Evolutionary conservation across 2,797 vertebrate genomes (phyloP), one percentile per base, ranked within the genome.

Genomic region (Streptopelia turtur): DNA sequence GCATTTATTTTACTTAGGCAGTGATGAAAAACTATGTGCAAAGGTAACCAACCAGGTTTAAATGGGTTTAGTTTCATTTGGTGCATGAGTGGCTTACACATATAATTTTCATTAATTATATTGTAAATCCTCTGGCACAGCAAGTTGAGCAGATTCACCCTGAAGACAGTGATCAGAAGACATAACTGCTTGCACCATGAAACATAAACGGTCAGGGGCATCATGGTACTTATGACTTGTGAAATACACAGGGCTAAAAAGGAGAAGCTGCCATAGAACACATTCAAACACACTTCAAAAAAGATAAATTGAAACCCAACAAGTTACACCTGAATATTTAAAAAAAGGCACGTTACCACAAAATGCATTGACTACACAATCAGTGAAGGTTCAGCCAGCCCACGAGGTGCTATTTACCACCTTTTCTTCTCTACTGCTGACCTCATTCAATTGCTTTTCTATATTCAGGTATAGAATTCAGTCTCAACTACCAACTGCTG

Each of bases 151-250:
- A 83, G 90, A 85, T 60, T 92, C 60, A 94, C 47, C 57, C 88
- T 65, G 79, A 91, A 94, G 61, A 82, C 59, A 90, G 75, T 87
- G 59, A 94, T 83, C 66, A 95, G 53, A 82, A 90, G 91, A 71
- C 72, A 33, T 70, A 93, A 92, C 39, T 79, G 68, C 41, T n/a
- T 94, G 39, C 60, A 69, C 90, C 83, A 39, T 21, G 39, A 92
- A 93, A 93, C 57, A 87, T 35, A 12, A 79, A 78, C 60, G 33
- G 25, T 76, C 68, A 53, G 49, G 87, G 52, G 23, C 41, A 82
- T 39, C 6, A 3, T 9, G 43, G 24, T 14, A 49, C 45, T 83
- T 81, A 83, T 9, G 74, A 59, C 11, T 61, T 37, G 52, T 91
- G 77, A 87, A 95, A 91, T 39, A 68, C 25, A 33, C 15, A 61